Conservation (phyloP, 2,797 vertebrate genomes). For the Serranus cabrilla region DNA sequence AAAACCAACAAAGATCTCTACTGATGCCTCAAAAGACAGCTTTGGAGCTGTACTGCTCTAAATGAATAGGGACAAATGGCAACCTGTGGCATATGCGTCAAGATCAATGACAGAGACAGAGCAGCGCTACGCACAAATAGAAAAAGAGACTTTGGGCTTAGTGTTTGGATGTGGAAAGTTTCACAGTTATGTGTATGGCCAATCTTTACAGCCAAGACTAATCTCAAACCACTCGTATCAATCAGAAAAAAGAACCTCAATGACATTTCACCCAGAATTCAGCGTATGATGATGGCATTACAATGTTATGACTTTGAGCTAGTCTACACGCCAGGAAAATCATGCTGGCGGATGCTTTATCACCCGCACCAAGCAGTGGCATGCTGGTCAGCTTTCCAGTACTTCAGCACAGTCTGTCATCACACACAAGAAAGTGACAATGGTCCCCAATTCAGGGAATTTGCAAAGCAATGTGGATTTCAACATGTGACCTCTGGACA, state of each 20-base stretch:
- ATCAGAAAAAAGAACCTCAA: constrained; percentile 28
- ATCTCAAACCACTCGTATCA: constrained; percentile 1
- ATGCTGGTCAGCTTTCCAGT: not conserved
- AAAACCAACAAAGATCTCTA: constrained; percentile 9
- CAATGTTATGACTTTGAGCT: not conserved
- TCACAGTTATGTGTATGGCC: constrained; percentile 16
- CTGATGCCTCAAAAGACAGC: constrained; percentile 1
- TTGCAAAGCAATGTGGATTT: constrained; percentile 9
- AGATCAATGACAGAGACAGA: constrained; percentile 7
- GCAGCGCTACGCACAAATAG: not conserved
- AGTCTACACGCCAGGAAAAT: not conserved
- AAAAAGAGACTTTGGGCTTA: constrained; percentile 4
- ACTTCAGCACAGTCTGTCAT: constrained; percentile 22
- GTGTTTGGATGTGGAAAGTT: constrained; percentile 19
- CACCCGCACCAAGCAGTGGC: not conserved
- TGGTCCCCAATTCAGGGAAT: not conserved
- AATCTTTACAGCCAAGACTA: constrained; percentile 3
- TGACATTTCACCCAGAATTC: constrained; percentile 21
- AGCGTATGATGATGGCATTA: not conserved
- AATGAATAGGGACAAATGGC: not conserved
- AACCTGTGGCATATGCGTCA: not conserved
- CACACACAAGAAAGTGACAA: constrained; percentile 27
- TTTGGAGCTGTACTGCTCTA: constrained; percentile 2
- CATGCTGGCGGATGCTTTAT: not conserved
- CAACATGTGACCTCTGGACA: constrained; percentile 5